Evolutionary conservation across 1,140 invertebrate species (phyloP), one percentile per base, ranked within the genome.

Genomic region (Asobara japonica): DNA sequence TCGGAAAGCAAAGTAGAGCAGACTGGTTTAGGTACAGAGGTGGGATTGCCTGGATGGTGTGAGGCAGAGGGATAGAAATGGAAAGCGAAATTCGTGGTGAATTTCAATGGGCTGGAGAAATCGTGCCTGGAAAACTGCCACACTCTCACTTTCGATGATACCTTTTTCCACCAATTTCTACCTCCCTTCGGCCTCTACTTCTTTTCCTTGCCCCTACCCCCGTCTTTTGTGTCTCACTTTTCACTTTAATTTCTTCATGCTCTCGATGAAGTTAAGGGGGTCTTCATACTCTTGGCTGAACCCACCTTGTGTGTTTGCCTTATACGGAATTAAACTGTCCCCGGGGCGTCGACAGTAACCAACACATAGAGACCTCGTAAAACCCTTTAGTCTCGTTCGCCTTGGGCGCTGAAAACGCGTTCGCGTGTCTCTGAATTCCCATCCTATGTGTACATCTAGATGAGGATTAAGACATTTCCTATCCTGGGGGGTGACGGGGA

Each of bases 1-100:
- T 71, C 79, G 65, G 79, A 74, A 77, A 82, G 73, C 74, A 79
- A 77, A 82, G 77, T 77, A 77, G 77, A 36, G 13, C 13, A 64
- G 27, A 41, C 56, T 67, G 29, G 56, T 60, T 30, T 33, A 31
- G 29, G 31, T 68, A 18, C 29, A 38, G 65, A 33, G 36, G 29
- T 45, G 22, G 74, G 72, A 80, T 80, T 76, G 79, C 73, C 76
- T 75, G 68, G 75, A 78, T 76, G 77, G 74, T 69, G 30, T 70
- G 73, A 75, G 78, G 72, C 67, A 71, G 65, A 73, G 71, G 79
- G 81, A 85, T 87, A 85, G 85, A 86, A 85, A 87, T 85, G 84
- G 84, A 86, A 86, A 86, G 84, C 80, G 82, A 78, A 82, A 82
- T 84, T 79, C 80, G 78, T 75, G 70, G 81, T 85, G 85, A 86